These are phyloP conservation scores for Andrena praecox DNA, from an alignment of 2,888 invertebrate species.

Conservation along the genomic window DNA sequence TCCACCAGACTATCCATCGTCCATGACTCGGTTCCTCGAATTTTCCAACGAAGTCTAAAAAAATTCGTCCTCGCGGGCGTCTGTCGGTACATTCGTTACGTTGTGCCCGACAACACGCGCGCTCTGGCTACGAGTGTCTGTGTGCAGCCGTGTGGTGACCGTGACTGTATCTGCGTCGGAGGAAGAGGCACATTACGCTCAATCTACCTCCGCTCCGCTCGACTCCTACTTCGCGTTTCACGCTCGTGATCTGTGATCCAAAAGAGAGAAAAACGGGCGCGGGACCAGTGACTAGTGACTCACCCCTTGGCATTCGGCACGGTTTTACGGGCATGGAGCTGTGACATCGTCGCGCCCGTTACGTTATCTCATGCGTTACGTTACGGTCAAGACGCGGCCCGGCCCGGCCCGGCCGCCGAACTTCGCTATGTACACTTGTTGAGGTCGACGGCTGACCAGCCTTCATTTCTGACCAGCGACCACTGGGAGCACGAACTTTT, in stretches of 20 bases:
- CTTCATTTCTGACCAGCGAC: no score
- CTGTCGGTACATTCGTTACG: constrained; percentile 37
- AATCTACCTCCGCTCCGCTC: constrained; percentile 80
- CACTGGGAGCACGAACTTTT: no score
- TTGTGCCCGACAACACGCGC: background rate
- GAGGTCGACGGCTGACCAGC: no score
- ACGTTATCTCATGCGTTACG: background rate
- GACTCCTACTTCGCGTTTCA: constrained; percentile 64
- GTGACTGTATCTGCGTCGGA: constrained; percentile 83
- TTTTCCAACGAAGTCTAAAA: no score
- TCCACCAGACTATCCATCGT: no score
- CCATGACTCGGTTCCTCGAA: no score
- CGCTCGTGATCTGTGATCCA: constrained; percentile 54
- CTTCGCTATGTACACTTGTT: no score
- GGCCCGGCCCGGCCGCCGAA: no score
- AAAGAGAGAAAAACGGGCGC: constrained; percentile 26
- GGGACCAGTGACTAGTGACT: constrained; percentile 55
- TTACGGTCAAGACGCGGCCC: no score
- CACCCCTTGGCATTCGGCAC: constrained; percentile 43
- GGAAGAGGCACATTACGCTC: constrained; percentile 84
- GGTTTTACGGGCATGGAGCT: constrained; percentile 20
- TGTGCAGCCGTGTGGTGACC: constrained; percentile 75
- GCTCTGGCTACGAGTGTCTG: background rate
- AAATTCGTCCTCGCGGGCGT: constrained; percentile 31
- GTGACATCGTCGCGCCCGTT: background rate